A percentile compares a stretch with the other conserved stretches of the same genome.
Conservation (phyloP, 2,797 vertebrate genomes). For the Lophotriccus pileatus region DNA sequence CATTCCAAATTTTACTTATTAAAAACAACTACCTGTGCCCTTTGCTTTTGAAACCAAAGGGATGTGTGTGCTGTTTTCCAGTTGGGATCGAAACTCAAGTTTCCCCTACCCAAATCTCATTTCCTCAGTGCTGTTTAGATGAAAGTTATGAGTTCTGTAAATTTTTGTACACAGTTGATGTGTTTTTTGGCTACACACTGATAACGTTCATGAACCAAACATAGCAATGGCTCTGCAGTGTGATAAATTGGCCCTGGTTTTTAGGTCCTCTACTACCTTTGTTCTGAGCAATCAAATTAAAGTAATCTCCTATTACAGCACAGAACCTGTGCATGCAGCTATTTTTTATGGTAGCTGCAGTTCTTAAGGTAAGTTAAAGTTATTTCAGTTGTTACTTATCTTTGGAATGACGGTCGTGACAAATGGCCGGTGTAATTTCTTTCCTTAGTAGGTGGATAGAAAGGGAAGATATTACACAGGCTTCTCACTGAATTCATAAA, state of each 20-base stretch:
- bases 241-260: not conserved
- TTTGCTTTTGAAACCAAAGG: not conserved
- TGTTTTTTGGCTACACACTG: not conserved
- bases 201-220: not conserved
- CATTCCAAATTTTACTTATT: not conserved
- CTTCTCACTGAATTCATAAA: constrained; percentile 65
- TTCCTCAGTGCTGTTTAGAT: not conserved
- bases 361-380: constrained; percentile 66
- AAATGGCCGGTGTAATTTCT: constrained; percentile 72
- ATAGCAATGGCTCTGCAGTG: not conserved
- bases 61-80: not conserved
- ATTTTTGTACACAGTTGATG: not conserved
- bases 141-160: not conserved
- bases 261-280: constrained; percentile 48
- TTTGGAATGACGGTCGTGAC: constrained; percentile 61
- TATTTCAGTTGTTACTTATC: constrained; percentile 68
- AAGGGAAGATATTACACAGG: constrained; percentile 42
- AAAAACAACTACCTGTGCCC: not conserved
- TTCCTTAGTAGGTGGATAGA: constrained; percentile 57
- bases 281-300: constrained; percentile 66
- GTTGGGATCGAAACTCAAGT: accelerated
- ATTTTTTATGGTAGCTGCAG: constrained; percentile 46
- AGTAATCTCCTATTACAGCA: constrained; percentile 43
- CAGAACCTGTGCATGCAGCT: constrained; percentile 20
- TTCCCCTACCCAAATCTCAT: not conserved